phyloP scores from a whole-genome alignment of 1,140 invertebrate species.

The Apis florea region DNA sequence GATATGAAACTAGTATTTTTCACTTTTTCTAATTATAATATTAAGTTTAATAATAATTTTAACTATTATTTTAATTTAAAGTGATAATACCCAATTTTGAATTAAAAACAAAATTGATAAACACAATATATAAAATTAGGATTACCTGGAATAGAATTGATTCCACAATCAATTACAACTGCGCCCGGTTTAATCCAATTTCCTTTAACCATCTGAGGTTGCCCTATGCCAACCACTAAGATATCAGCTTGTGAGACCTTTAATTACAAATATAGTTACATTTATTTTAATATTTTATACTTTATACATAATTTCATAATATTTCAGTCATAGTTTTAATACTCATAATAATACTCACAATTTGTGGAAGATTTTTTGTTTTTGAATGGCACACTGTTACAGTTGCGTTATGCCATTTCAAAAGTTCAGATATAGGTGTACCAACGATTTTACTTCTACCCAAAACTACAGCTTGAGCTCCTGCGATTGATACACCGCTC shows the following conservation, averaged over 20 bases:
- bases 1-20: not conserved
- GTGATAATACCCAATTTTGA: not conserved
- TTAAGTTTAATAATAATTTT: not conserved
- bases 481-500: slow-evolving; percentile 89
- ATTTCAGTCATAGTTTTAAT: not conserved
- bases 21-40: not conserved
- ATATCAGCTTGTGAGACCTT: slow-evolving; percentile 90
- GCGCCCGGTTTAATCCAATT: slow-evolving; percentile 99
- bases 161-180: slow-evolving; percentile 99
- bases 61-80: too few relatives aligned
- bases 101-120: not conserved
- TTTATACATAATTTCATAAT: too few relatives aligned
- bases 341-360: slow-evolving; percentile 85
- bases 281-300: not conserved
- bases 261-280: not conserved
- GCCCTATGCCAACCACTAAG: slow-evolving; percentile 96
- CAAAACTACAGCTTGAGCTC: slow-evolving; percentile 94
- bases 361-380: slow-evolving; percentile 90
- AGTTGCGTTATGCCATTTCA: slow-evolving; percentile 98
- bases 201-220: slow-evolving; percentile 94
- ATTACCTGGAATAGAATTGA: slow-evolving; percentile 95
- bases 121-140: not conserved
- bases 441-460: slow-evolving; percentile 99
- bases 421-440: slow-evolving; percentile 94
- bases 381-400: slow-evolving; percentile 98